Percentiles rank a stretch among this genome's conserved stretches.
These are phyloP conservation scores for Pardalotus punctatus DNA, from an alignment of 2,113 vertebrate species.

Conservation along the genomic window DNA sequence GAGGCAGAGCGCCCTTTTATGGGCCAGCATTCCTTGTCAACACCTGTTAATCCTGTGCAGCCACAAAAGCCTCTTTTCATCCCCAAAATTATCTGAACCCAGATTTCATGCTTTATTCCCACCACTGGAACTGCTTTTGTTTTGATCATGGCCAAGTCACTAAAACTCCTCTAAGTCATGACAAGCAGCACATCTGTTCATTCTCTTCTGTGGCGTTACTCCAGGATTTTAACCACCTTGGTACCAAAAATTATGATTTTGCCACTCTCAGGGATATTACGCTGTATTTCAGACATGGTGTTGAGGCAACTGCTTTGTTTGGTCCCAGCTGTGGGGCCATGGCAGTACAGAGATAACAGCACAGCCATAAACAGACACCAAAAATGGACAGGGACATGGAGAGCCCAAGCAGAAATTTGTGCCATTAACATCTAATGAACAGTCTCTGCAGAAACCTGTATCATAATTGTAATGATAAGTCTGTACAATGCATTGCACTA, in stretches of 20 bases:
- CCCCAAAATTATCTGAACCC: neutral
- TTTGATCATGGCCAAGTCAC: neutral
- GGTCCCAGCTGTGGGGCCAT: neutral
- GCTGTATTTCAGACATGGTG: neutral
- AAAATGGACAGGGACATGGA: neutral
- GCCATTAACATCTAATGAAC: neutral
- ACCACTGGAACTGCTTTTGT: neutral
- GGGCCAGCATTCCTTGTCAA: fast-evolving
- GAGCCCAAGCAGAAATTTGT: neutral
- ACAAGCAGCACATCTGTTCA: neutral
- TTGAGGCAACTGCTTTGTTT: neutral
- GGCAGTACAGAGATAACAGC: neutral
- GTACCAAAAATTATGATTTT: neutral
- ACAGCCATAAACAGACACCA: neutral
- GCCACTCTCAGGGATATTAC: neutral
- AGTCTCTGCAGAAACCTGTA: neutral
- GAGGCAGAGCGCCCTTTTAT: neutral
- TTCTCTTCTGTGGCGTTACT: neutral
- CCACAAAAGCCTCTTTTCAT: neutral
- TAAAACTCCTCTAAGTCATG: neutral
- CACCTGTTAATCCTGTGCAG: neutral
- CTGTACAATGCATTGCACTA: neutral
- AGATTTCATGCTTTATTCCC: neutral
- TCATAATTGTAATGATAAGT: neutral
- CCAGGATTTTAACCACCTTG: neutral